Base-by-base conservation (phyloP, 2,113 vertebrate genomes). In the Spheniscus mendiculus region DNA sequence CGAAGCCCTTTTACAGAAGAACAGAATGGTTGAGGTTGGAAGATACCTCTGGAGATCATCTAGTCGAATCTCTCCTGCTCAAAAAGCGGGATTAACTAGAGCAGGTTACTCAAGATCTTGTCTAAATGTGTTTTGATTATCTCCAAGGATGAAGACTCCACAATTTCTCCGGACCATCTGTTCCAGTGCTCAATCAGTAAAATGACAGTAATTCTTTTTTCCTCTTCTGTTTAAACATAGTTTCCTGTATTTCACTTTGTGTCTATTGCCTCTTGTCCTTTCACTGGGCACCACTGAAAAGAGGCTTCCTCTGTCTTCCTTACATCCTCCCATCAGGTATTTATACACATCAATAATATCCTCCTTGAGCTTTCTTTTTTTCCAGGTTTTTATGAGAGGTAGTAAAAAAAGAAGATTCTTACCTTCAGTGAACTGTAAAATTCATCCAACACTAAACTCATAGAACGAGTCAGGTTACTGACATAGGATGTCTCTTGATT, bases 361-460 rank as follows among this genome's bases (percentile, higher is more conserved):
- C 12, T 53, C 73, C 44, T 22, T 49, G 32, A 86, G 49, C 38
- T 83, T 74, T 63, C 50, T 47, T n/a, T 58, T 58, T 71, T 52
- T 67, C 52, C 38, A 16, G 38, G 55, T 10, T 89, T 78, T 91
- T 82, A 45, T 5, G 11, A 85, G 7, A 74, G 34, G 17, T 14
- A 71, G 69, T 14, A 27, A 85, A 61, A 38, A 72, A 45, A 58
- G 34, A 85, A 59, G 52, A 82, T 12, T 29, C 96, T 96, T 95
- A 99, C 99, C 98, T 99, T 98, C 55, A 99, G 97, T 55, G 98
- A 98, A 87, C 98, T 98, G 97, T 99, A 99, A 98, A 99, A 99
- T 92, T 99, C 99, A 74, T 99, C 99, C 96, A 99, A 97, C 38
- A 99, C 99, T 90, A 99, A 98, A 93, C 99, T 99, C 99, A 99